Base-by-base conservation (phyloP, 2,888 invertebrate genomes). In the Amiota communis region DNA sequence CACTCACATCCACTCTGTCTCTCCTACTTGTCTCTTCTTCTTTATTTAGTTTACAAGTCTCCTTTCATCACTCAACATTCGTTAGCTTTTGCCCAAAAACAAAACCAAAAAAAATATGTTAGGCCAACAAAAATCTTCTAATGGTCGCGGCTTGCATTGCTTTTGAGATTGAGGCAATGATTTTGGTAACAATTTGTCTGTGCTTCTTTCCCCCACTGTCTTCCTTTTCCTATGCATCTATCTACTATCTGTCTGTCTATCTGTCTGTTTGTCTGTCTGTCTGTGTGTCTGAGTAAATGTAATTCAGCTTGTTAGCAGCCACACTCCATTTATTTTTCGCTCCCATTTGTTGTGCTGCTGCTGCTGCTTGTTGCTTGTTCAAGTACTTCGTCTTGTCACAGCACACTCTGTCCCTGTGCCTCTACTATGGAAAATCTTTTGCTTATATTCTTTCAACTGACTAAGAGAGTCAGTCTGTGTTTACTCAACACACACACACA, bases 321-420 rank as follows among this genome's bases (percentile, higher is more conserved):
- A 83, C 81, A 83, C 84, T 84, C 83, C 83, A 83, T 85, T 83
- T 83, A 85, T 80, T 83, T 84, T 83, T 83, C 83, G 84, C 85
- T 85, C 83, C 84, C 81, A 36, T 36, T 36, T 36, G 8, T 36
- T 36, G 36, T 23, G 23, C 23, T 23, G 23, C 23, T 76, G 74
- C 53, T 68, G 51, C 53, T 68, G 51, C 46, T 17, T 36, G 63
- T 11, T 63, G 46, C 46, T 46, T 36, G 47, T 46, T 23, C 36
- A 59, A 63, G 36, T 15, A 65, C 13, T 65, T 65, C 46, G 63
- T 13, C 46, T 48, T 65, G 11, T 46, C 64, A 11, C 15, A 48
- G 15, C 17, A 36, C 63, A 11, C n/a, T 63, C 46, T 63, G 47
- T 63, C 63, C 23, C 13, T 63, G 36, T 63, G n/a, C 23, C 46